Conservation (phyloP, 2,797 vertebrate species). For the Coracias cyanogaster region DNA sequence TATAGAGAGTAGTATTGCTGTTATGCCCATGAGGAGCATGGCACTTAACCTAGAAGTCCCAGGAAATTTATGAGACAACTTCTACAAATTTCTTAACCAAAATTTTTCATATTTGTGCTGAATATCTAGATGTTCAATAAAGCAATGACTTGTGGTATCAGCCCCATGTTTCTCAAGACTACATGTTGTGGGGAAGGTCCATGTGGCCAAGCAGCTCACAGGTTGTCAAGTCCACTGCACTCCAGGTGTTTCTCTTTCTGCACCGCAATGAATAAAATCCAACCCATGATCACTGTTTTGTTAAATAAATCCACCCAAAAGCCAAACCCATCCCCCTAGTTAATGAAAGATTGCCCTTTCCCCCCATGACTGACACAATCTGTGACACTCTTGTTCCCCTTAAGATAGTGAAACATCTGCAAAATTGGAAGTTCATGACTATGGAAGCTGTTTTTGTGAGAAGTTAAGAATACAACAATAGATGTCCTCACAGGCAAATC, state of each 20-base stretch:
- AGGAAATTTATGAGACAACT: background rate
- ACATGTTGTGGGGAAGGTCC: background rate
- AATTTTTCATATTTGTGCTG: background rate
- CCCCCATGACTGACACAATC: background rate
- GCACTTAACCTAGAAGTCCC: background rate
- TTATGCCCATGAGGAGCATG: background rate
- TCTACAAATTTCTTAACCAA: background rate
- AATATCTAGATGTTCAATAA: background rate
- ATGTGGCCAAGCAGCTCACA: background rate
- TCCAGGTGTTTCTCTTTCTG: background rate
- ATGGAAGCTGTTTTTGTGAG: background rate
- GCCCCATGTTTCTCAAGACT: rapidly evolving
- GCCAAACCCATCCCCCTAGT: background rate
- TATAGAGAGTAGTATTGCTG: rapidly evolving
- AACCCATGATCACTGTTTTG: background rate
- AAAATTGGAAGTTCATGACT: background rate
- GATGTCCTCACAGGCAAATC: background rate
- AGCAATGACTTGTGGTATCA: background rate
- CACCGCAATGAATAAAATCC: background rate
- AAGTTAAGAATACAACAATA: background rate
- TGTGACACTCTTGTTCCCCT: background rate
- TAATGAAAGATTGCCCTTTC: background rate
- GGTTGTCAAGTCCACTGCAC: background rate
- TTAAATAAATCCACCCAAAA: background rate
- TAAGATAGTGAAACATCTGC: background rate